Conservation (phyloP, 2,113 vertebrate genomes). For the Dendrocopos noguchii region DNA sequence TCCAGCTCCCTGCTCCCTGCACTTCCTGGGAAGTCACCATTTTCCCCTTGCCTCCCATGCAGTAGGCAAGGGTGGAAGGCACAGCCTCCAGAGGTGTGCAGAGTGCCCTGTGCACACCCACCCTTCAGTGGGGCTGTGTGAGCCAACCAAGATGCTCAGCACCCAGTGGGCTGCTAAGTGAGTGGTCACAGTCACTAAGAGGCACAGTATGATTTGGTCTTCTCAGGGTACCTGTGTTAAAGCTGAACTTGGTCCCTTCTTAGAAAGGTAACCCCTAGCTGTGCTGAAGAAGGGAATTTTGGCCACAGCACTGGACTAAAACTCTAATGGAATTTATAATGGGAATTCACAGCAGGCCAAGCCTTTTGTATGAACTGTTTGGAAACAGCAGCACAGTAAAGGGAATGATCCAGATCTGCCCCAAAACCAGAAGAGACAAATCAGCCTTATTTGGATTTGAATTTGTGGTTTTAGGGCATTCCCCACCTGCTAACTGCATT, state of each 20-base stretch:
- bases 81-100: no score
- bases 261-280: background rate
- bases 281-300: background rate
- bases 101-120: no score
- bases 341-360: background rate
- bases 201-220: fast-evolving
- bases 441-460: background rate
- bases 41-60: no score
- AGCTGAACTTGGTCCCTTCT: background rate
- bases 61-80: no score
- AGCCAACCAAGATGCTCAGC: background rate
- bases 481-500: background rate
- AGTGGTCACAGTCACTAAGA: background rate
- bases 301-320: background rate
- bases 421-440: background rate
- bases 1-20: no score
- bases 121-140: no score
- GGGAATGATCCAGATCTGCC: background rate
- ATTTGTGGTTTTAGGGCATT: conserved; percentile 4
- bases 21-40: no score
- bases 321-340: background rate
- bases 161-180: background rate
- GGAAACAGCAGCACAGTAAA: background rate
- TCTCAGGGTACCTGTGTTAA: no score
- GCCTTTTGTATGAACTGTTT: background rate